Base-by-base conservation (phyloP, 2,797 vertebrate genomes). In the Rhynchonycteris naso region DNA sequence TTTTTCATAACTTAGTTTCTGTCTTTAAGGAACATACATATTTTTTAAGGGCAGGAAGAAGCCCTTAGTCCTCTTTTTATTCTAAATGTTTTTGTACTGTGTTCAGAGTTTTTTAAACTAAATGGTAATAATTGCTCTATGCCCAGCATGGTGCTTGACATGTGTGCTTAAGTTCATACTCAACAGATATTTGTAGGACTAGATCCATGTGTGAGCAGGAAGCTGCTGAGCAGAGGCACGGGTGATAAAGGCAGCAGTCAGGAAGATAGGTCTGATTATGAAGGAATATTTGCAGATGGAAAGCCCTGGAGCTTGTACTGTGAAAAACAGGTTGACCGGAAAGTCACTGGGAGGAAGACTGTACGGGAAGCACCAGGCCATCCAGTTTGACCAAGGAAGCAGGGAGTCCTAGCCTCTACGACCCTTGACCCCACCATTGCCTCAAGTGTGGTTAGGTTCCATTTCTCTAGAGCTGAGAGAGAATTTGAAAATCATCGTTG, bases 401-500 rank as follows among this genome's bases (percentile, higher is more conserved):
- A 61, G 52, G 50, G 58, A 47, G 2, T 38, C 28, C n/a, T 8
- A 21, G 5, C 22, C 28, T 50, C 54, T 91, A 35, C 15, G 4
- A 3, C 2, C 50, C 10, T 4, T 2, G 2, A 3, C 16, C 2
- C 9, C 1, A 1, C 21, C 22, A 8, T 33, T 69, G 26, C 35
- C 59, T 79, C 47, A 7, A 7, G 5, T 24, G 65, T 78, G 69
- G 38, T 71, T 33, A 24, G 10, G 11, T 63, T 72, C 30, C 22
- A 22, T 18, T 82, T 82, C 92, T 74, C 47, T 38, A 59, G 88
- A 88, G 68, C 35, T 16, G 12, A 94, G 52, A 58, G 35, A 88
- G 56, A 90, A 38, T 74, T 43, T 69, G 72, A 50, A 50, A 50
- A 26, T 76, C 14, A 47, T 38, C n/a, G 1, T 63, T 84, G n/a